phyloP scores from a whole-genome alignment of 2,113 vertebrate genomes.

The Egretta garzetta region DNA sequence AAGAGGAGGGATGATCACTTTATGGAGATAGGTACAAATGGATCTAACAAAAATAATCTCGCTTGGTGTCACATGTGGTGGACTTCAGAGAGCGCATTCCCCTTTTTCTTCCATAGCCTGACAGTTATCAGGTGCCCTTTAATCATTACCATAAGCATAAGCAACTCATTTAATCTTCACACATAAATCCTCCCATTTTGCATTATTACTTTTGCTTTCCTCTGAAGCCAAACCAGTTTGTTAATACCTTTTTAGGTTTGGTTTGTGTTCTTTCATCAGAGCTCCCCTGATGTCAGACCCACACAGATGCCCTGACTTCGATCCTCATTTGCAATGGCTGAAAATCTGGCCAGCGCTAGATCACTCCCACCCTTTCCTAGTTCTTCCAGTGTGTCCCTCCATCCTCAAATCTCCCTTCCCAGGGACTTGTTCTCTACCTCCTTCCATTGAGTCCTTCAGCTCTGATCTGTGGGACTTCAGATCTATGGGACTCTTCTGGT shows the following conservation, averaged over 20 bases:
- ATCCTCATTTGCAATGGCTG: neutral
- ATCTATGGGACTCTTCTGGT: neutral
- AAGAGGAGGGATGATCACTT: neutral
- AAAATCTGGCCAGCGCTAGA: neutral
- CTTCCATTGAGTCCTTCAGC: neutral
- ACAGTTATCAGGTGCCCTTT: constrained; percentile 19
- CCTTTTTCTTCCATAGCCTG: neutral
- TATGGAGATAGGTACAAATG: neutral
- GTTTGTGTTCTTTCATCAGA: neutral
- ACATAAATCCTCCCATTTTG: constrained; percentile 6
- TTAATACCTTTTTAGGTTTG: neutral
- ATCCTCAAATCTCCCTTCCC: neutral
- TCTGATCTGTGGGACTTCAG: too few species aligned
- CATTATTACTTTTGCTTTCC: neutral
- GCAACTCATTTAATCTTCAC: neutral
- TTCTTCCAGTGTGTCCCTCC: neutral
- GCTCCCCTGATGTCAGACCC: neutral
- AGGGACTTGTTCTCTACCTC: neutral
- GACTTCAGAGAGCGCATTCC: neutral
- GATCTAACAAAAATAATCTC: constrained; percentile 7
- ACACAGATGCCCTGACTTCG: neutral
- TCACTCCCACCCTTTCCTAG: neutral
- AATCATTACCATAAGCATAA: neutral
- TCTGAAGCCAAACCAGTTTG: neutral
- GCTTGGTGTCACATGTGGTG: neutral